Base-by-base conservation (phyloP, 2,888 invertebrate species). In the Vanessa cardui region DNA sequence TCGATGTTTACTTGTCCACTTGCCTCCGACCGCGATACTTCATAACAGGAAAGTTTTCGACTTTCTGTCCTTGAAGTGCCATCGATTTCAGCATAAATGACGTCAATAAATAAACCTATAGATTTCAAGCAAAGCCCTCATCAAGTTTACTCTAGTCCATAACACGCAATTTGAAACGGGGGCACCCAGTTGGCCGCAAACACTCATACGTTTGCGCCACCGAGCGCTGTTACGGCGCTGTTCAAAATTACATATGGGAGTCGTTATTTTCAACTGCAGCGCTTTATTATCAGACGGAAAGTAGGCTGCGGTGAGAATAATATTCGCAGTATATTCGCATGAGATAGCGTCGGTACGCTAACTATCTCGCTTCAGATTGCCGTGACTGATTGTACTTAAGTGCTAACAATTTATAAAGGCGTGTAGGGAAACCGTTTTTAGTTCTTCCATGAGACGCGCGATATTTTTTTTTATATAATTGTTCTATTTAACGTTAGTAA, bases 301-400 rank as follows among this genome's bases (percentile, higher is more conserved):
- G 74, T 71, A 68, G 70, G 67, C 70, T 70, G 70, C 64, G 70
- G 68, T 47, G 66, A 66, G 72, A 73, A 74, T 74, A 74, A 75
- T 73, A 75, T 74, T 73, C 72, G 72, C 72, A 71, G 75, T 76
- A 73, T 72, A 73, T 75, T 76, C 71, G 70, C 72, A 61, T 49
- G 69, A 74, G 76, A 77, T 77, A 76, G 67, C 69, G 77, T 73
- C 73, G 65, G 70, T 49, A 49, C 73, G 72, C 73, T 73, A 72
- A 73, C 76, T 77, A 76, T 76, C 74, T 73, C 73, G 64, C 67
- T 59, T 61, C 70, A 72, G 70, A 72, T 69, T 73, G 69, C 62
- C 64, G 60, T 70, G 71, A 72, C 66, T 69, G 69, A 72, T 68
- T 71, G 60, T 62, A 65, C 61, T 52, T 62, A 64, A 70, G 68